Percentiles rank a stretch among this genome's conserved stretches.
phyloP scores from a whole-genome alignment of 2,113 vertebrate genomes.

The Triplophysa tibetana region DNA sequence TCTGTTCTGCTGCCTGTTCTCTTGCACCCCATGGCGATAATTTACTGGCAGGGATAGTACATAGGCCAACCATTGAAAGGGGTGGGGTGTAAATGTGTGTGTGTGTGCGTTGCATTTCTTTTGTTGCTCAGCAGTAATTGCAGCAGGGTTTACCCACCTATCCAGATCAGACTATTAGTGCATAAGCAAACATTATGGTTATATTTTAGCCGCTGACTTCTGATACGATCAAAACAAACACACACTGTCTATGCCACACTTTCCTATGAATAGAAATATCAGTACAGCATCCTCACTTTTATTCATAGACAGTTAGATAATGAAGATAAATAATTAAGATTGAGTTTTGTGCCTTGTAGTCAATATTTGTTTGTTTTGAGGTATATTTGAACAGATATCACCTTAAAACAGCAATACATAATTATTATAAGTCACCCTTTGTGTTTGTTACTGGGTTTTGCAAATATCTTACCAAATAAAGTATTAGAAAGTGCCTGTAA shows the following conservation, averaged over 20 bases:
- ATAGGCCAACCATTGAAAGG: constrained; percentile 56
- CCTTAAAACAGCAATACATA: too few relatives aligned
- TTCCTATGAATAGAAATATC: constrained; percentile 15
- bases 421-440: too few relatives aligned
- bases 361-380: too few relatives aligned
- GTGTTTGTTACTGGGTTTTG: too few relatives aligned
- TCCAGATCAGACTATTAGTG: constrained; percentile 20
- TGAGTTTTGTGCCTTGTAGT: too few relatives aligned
- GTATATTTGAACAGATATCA: too few relatives aligned
- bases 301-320: background rate
- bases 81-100: constrained; percentile 8
- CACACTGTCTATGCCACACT: background rate
- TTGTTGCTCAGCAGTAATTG: constrained; percentile 34
- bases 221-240: constrained; percentile 5
- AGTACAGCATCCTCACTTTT: background rate
- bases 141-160: constrained; percentile 16
- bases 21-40: constrained; percentile 58
- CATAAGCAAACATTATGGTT: constrained; percentile 17
- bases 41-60: constrained; percentile 65
- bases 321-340: too few relatives aligned
- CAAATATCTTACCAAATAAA: too few relatives aligned
- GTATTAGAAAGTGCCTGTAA: too few relatives aligned
- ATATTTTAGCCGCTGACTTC: constrained; percentile 3
- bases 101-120: constrained; percentile 4
- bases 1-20: constrained; percentile 58